Evolutionary conservation across 2,113 vertebrate genomes (phyloP).

Genomic region (Ptyas mucosa): DNA sequence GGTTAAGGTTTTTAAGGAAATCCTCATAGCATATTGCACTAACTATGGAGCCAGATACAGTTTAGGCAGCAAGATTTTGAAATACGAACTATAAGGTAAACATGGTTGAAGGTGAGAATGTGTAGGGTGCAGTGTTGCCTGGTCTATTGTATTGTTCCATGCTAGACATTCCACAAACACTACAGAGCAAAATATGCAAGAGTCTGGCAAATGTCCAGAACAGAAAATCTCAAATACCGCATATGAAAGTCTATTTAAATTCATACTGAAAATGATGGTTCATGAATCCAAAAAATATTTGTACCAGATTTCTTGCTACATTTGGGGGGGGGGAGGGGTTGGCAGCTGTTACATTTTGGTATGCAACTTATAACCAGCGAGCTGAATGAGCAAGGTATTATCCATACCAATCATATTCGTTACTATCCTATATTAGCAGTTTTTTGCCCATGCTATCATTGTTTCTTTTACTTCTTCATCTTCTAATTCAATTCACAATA

Average conservation of each 20-base stretch:
- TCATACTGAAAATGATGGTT: background rate
- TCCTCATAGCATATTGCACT: background rate
- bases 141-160: background rate
- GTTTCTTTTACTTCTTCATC: too few species aligned
- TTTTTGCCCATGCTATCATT: too few species aligned
- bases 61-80: background rate
- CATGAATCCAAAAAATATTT: background rate
- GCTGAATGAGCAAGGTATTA: background rate
- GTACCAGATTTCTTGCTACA: background rate
- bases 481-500: too few species aligned
- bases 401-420: background rate
- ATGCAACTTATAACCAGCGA: background rate
- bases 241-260: background rate
- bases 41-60: background rate
- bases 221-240: background rate
- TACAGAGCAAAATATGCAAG: background rate
- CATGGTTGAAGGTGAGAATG: background rate
- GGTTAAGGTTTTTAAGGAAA: background rate
- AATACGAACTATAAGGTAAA: background rate
- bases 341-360: background rate
- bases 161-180: background rate
- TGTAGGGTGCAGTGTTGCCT: background rate
- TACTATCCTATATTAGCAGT: background rate
- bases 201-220: background rate
- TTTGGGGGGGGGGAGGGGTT: fast-evolving